A percentile compares a stretch with the other conserved stretches of the same genome.
phyloP scores from a whole-genome alignment of 2,113 vertebrate species.

The Ictalurus punctatus region DNA sequence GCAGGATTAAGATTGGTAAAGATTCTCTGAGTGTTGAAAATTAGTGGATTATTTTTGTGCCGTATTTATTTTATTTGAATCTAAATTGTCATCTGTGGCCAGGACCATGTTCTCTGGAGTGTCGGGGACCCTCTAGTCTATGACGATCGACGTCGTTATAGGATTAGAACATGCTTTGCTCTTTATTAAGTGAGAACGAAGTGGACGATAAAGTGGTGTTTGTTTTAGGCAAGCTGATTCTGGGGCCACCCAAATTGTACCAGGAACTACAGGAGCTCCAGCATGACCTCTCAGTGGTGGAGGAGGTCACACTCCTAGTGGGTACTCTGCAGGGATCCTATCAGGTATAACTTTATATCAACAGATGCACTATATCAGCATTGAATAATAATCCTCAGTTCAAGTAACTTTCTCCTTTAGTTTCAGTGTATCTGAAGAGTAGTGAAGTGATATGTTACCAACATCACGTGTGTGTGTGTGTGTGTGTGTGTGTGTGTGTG shows the following conservation, averaged over 20 bases:
- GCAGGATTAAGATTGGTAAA: background rate
- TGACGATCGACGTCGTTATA: background rate
- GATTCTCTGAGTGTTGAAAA: background rate
- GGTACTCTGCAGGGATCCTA: conserved; percentile 83
- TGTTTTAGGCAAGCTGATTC: conserved; percentile 78
- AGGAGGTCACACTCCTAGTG: conserved; percentile 82
- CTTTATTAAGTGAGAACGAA: conserved; percentile 7
- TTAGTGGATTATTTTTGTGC: background rate
- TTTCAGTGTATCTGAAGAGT: background rate
- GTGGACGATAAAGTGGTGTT: conserved; percentile 9
- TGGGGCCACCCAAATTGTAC: conserved; percentile 83
- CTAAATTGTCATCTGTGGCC: background rate
- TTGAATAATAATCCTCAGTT: background rate
- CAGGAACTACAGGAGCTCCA: conserved; percentile 86
- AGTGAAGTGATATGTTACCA: conserved; percentile 18
- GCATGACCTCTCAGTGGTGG: conserved; percentile 82
- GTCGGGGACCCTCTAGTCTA: background rate
- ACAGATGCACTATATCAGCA: background rate
- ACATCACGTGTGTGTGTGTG: too few relatives aligned
- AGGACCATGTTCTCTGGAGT: background rate
- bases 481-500: conserved; percentile 24
- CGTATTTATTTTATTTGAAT: background rate
- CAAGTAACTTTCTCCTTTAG: background rate
- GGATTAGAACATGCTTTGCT: background rate
- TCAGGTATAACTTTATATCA: conserved; percentile 69